Conservation (phyloP, 1,140 invertebrate genomes). For the Steinernema feltiae region DNA sequence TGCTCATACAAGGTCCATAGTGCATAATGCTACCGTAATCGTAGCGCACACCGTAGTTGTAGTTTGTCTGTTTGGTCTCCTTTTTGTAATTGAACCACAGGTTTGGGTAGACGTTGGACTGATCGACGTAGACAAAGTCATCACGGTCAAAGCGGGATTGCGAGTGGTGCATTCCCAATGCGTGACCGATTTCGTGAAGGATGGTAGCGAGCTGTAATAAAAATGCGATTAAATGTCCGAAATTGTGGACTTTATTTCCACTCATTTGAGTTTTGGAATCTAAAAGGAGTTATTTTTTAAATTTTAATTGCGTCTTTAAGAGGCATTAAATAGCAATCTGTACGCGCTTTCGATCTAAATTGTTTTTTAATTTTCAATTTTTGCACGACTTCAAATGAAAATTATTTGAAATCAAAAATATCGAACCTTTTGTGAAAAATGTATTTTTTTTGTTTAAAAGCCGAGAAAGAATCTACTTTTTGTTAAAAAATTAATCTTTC, state of each 20-base stretch:
- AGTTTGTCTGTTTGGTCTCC: constrained; percentile 22
- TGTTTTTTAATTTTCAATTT: background rate
- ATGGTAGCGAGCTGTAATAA: constrained; percentile 30
- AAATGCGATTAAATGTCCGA: background rate
- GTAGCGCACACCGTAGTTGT: constrained; percentile 31
- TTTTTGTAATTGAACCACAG: constrained; percentile 11
- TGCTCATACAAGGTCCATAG: constrained; percentile 21
- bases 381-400: no score
- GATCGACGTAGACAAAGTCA: constrained; percentile 24
- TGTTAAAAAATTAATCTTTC: no score
- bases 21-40: constrained; percentile 36
- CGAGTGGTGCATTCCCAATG: constrained; percentile 32
- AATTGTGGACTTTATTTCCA: no score
- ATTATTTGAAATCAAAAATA: no score
- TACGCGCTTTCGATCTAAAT: background rate
- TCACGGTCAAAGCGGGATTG: constrained; percentile 31
- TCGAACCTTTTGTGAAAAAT: no score
- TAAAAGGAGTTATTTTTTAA: background rate
- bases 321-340: background rate
- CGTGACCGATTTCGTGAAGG: constrained; percentile 31
- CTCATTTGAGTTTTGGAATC: no score
- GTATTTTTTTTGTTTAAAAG: no score
- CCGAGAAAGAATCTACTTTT: no score
- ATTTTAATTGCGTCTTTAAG: no score
- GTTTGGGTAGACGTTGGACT: background rate